phyloP scores from a whole-genome alignment of 2,888 invertebrate genomes.

The Pecten maximus region DNA sequence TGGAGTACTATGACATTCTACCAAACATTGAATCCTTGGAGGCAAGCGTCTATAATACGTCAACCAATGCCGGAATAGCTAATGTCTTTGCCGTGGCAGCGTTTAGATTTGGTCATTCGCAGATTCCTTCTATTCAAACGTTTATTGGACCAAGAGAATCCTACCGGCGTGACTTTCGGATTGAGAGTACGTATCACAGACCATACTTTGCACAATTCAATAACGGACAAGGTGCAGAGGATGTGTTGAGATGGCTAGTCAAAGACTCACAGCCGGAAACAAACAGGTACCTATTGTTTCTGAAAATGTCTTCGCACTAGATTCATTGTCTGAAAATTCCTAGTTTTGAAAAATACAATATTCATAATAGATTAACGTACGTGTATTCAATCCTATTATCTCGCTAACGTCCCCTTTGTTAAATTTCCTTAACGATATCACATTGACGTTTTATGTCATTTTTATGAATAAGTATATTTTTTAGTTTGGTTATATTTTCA shows the following conservation, averaged over 20 bases:
- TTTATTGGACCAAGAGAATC: not conserved
- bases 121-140: constrained; percentile 1
- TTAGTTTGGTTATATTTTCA: too few relatives aligned
- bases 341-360: too few relatives aligned
- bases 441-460: too few relatives aligned
- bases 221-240: not conserved
- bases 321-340: too few relatives aligned
- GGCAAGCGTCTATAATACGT: not conserved
- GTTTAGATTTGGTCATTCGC: constrained; percentile 7
- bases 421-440: too few relatives aligned
- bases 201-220: not conserved
- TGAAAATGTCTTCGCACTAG: not conserved
- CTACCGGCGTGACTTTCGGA: not conserved
- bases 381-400: too few relatives aligned
- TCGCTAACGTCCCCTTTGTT: too few relatives aligned
- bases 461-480: too few relatives aligned
- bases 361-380: too few relatives aligned
- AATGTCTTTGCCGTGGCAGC: not conserved
- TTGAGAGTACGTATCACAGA: not conserved
- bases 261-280: not conserved
- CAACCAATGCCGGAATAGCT: not conserved
- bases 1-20: constrained; percentile 33
- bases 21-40: not conserved
- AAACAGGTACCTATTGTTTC: not conserved
- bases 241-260: not conserved